Percentiles rank a stretch among this genome's conserved stretches.
These are phyloP conservation scores for Oreochromis spilurus DNA, from an alignment of 2,113 vertebrate genomes.

Conservation along the genomic window DNA sequence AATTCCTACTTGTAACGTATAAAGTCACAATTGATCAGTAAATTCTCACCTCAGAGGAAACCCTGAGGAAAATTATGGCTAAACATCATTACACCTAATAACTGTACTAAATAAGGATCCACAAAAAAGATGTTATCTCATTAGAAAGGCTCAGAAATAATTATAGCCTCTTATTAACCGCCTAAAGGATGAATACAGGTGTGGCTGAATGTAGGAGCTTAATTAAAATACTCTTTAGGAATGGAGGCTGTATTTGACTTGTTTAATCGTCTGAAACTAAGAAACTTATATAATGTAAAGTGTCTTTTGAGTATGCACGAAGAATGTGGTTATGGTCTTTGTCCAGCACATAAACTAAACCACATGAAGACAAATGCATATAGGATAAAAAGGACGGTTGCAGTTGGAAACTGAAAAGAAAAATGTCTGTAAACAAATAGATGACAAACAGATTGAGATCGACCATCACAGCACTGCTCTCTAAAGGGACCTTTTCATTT, in stretches of 20 bases:
- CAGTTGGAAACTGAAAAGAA: slow-evolving; percentile 20
- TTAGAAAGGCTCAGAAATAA: background rate
- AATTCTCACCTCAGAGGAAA: background rate
- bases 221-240: background rate
- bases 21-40: background rate
- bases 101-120: background rate
- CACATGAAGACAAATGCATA: background rate
- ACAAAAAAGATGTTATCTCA: background rate
- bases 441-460: slow-evolving; percentile 57
- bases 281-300: background rate
- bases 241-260: background rate
- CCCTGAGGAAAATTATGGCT: background rate
- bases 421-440: slow-evolving; percentile 61
- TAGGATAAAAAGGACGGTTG: background rate
- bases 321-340: background rate
- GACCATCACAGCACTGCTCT: slow-evolving; percentile 29
- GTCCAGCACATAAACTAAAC: background rate
- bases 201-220: background rate
- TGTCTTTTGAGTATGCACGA: background rate
- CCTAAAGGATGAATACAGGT: background rate
- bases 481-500: slow-evolving; percentile 62
- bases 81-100: background rate
- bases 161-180: background rate
- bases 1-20: background rate
- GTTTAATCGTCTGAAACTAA: background rate